Percentiles rank a stretch among this genome's conserved stretches.
Evolutionary conservation across 1,140 invertebrate species (phyloP).

Genomic region (Sminthurinus signatus): DNA sequence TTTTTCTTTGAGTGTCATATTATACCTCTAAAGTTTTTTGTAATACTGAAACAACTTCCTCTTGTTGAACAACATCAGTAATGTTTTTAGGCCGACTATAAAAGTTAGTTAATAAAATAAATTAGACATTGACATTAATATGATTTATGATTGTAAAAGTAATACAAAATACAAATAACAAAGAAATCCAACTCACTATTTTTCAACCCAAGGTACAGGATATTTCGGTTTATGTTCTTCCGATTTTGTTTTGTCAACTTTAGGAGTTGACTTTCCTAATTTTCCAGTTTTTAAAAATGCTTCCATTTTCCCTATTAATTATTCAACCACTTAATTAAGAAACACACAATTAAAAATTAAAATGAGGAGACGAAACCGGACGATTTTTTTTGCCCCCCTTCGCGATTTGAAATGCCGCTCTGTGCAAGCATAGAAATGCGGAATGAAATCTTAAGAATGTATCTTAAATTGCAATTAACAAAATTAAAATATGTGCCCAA

Average conservation of each 20-base stretch:
- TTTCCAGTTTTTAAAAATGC: constrained; percentile 79
- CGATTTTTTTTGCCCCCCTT: too few relatives aligned
- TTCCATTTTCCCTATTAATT: too few relatives aligned
- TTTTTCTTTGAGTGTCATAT: too few relatives aligned
- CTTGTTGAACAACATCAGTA: constrained; percentile 93
- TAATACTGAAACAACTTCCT: constrained; percentile 89
- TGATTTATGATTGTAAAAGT: too few relatives aligned
- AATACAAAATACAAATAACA: constrained; percentile 3
- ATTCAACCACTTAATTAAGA: too few relatives aligned
- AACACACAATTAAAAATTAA: too few relatives aligned
- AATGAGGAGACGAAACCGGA: too few relatives aligned
- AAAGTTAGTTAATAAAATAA: constrained; percentile 27
- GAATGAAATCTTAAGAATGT: too few relatives aligned
- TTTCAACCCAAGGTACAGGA: constrained; percentile 79
- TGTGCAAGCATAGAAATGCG: too few relatives aligned
- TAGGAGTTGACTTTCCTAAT: constrained; percentile 48
- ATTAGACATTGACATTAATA: not conserved
- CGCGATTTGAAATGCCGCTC: too few relatives aligned
- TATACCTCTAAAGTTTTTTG: constrained; percentile 54
- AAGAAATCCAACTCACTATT: constrained; percentile 61
- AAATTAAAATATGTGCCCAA: too few relatives aligned
- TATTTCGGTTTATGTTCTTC: constrained; percentile 53
- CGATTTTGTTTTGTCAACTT: constrained; percentile 37
- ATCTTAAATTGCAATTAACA: too few relatives aligned
- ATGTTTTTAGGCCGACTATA: constrained; percentile 84